A percentile compares a stretch with the other conserved stretches of the same genome.
phyloP scores from a whole-genome alignment of 1,140 invertebrate species.

The Diorhabda carinulata region DNA sequence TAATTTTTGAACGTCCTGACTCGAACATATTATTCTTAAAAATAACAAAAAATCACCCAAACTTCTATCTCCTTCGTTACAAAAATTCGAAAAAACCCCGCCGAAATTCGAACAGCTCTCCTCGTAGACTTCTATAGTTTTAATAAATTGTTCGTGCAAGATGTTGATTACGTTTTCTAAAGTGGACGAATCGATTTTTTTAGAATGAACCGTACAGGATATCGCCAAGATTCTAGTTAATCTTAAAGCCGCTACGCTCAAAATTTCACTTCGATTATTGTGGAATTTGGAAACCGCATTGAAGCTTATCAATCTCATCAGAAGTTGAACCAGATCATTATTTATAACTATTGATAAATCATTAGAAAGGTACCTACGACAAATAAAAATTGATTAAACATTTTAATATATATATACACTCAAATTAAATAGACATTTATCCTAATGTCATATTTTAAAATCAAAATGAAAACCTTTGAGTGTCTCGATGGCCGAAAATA shows the following conservation, averaged over 20 bases:
- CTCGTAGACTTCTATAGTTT: slow-evolving; percentile 25
- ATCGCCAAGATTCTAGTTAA: slow-evolving; percentile 57
- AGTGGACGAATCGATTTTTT: slow-evolving; percentile 49
- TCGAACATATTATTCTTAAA: slow-evolving; percentile 52
- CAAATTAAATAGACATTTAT: too few relatives aligned
- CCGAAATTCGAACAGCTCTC: slow-evolving; percentile 24
- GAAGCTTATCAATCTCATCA: slow-evolving; percentile 50
- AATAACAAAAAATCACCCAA: slow-evolving; percentile 59
- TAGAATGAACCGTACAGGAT: slow-evolving; percentile 52
- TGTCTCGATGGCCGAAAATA: too few relatives aligned
- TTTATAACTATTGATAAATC: slow-evolving; percentile 59
- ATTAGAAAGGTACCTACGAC: slow-evolving; percentile 49
- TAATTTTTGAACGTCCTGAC: slow-evolving; percentile 47
- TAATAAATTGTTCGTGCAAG: slow-evolving; percentile 47
- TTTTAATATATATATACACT: too few relatives aligned
- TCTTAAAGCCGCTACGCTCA: slow-evolving; percentile 47
- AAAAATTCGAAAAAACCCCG: background rate
- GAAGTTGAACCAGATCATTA: slow-evolving; percentile 52
- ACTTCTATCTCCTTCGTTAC: slow-evolving; percentile 20
- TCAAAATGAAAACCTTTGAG: too few relatives aligned
- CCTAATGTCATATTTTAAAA: too few relatives aligned
- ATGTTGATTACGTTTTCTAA: slow-evolving; percentile 39
- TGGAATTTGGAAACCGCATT: background rate
- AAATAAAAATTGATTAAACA: background rate
- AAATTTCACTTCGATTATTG: slow-evolving; percentile 25